Conservation (phyloP, 2,888 invertebrate genomes). For the Cheilosia pagana region DNA sequence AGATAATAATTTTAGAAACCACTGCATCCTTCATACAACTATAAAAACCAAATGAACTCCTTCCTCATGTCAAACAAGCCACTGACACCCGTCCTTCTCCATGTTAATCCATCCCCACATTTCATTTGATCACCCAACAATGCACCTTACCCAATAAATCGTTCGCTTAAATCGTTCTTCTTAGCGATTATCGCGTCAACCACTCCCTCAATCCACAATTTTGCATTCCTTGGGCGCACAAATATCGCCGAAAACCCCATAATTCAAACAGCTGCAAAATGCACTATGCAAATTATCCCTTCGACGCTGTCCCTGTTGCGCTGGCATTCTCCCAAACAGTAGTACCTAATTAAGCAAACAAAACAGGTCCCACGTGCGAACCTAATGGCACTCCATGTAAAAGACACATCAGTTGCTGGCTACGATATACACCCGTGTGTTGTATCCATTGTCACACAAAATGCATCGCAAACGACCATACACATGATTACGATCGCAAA, state of each 20-base stretch:
- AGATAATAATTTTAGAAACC: too few relatives aligned
- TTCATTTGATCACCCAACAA: conserved; percentile 37
- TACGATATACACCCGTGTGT: conserved; percentile 15
- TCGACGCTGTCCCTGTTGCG: conserved; percentile 39
- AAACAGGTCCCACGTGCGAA: conserved; percentile 73
- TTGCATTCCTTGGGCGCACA: conserved; percentile 9
- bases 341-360: conserved; percentile 71
- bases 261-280: conserved; percentile 55
- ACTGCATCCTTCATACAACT: too few relatives aligned
- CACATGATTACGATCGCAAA: conserved; percentile 72
- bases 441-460: conserved; percentile 61
- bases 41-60: too few relatives aligned
- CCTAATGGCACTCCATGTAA: conserved; percentile 73
- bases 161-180: conserved; percentile 19
- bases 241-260: conserved; percentile 6
- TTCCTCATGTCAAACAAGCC: too few relatives aligned
- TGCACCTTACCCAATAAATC: conserved; percentile 12
- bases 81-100: too few relatives aligned
- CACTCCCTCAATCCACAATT: conserved; percentile 27
- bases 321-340: conserved; percentile 31
- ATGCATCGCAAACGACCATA: conserved; percentile 60
- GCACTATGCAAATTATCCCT: conserved; percentile 45
- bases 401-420: conserved; percentile 53
- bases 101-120: background rate
- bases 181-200: conserved; percentile 1